Conservation (phyloP, 2,113 vertebrate genomes). For the Neotoma lepida region DNA sequence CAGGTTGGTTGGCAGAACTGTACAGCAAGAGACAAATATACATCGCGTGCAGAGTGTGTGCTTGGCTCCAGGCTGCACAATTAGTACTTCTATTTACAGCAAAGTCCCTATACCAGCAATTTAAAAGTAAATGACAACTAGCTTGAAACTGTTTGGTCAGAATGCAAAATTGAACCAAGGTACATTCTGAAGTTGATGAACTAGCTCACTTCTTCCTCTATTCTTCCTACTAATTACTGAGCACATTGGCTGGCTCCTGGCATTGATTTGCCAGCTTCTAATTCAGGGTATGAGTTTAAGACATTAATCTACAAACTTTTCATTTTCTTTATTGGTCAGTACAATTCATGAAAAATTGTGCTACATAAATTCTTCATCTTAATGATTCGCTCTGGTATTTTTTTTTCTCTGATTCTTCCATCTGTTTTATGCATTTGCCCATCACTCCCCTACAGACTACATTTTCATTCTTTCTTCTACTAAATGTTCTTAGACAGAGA, state of each 20-base stretch:
- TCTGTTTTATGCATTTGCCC: slow-evolving; percentile 66
- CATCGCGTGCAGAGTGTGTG: slow-evolving; percentile 55
- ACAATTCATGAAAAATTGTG: slow-evolving; percentile 70
- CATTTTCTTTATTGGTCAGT: slow-evolving; percentile 72
- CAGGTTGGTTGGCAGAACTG: slow-evolving; percentile 70
- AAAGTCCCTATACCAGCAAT: slow-evolving; percentile 65
- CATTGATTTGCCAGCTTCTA: slow-evolving; percentile 72
- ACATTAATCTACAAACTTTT: slow-evolving; percentile 77
- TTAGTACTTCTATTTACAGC: slow-evolving; percentile 80
- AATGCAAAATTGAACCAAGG: slow-evolving; percentile 71
- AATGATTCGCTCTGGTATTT: slow-evolving; percentile 78
- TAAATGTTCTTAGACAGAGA: slow-evolving; percentile 68
- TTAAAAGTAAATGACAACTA: slow-evolving; percentile 75
- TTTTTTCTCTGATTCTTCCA: slow-evolving; percentile 75
- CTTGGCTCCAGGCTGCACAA: slow-evolving; percentile 69
- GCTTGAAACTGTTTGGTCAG: slow-evolving; percentile 71
- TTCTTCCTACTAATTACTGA: slow-evolving; percentile 69
- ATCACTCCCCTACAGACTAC: slow-evolving; percentile 41
- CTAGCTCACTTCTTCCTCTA: slow-evolving; percentile 44
- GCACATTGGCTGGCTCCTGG: slow-evolving; percentile 67
- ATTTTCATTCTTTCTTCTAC: slow-evolving; percentile 75
- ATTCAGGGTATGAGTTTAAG: slow-evolving; percentile 74
- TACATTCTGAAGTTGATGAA: slow-evolving; percentile 63
- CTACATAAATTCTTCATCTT: slow-evolving; percentile 75
- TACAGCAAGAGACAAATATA: slow-evolving; percentile 67